A percentile compares a stretch with the other conserved stretches of the same genome.
These are phyloP conservation scores for Diarsia rubi DNA, from an alignment of 2,888 invertebrate species.

Conservation along the genomic window DNA sequence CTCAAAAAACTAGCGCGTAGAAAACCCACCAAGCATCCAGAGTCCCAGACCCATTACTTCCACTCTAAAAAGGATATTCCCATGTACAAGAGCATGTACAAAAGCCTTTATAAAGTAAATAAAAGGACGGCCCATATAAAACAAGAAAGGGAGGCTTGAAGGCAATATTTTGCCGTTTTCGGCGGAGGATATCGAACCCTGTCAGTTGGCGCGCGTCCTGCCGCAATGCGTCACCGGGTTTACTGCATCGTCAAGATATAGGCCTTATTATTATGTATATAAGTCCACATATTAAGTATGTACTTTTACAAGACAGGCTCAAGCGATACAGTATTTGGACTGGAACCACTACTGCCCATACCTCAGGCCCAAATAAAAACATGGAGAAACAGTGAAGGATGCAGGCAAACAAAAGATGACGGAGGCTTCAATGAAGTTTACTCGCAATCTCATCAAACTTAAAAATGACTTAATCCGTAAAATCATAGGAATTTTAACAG, in stretches of 20 bases:
- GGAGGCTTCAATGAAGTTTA: too few species aligned
- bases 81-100: constrained; percentile 17
- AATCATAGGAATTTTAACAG: too few species aligned
- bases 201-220: constrained; percentile 50
- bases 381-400: too few species aligned
- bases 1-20: background rate
- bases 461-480: too few species aligned
- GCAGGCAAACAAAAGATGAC: too few species aligned
- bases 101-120: constrained; percentile 43
- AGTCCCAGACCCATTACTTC: constrained; percentile 20
- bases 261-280: constrained; percentile 18
- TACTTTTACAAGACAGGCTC: too few species aligned
- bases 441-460: too few species aligned
- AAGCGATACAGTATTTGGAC: too few species aligned
- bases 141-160: constrained; percentile 34
- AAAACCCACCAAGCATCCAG: background rate
- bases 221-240: constrained; percentile 61
- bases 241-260: constrained; percentile 54
- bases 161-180: constrained; percentile 45
- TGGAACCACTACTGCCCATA: too few species aligned
- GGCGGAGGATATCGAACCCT: constrained; percentile 52
- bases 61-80: constrained; percentile 24
- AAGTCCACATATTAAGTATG: constrained; percentile 2
- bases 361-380: too few species aligned
- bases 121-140: constrained; percentile 36